Evolutionary conservation across 2,797 vertebrate species (phyloP), one percentile per base, ranked within the genome.

Genomic region (Lepilemur ruficaudatus): DNA sequence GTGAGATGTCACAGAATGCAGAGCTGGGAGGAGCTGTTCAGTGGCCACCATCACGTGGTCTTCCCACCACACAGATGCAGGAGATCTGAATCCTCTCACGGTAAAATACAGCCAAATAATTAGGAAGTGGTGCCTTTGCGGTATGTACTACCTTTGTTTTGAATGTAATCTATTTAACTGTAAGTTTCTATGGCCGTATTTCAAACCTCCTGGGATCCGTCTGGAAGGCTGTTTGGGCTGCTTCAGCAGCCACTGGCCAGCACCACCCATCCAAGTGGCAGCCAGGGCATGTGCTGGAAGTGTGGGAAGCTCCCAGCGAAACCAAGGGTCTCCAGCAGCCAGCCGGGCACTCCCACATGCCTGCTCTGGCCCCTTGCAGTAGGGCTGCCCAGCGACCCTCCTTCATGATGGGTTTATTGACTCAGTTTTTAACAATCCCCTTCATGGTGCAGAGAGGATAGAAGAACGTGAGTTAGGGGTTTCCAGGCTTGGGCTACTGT

Each of bases 1-100:
- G 4, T 7, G 43, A 5, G 38, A 32, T 3, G 1, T 12, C 75
- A 0, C 25, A 1, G n/a, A 0, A 2, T 9, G 0, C 7, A 0
- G 75, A 67, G 17, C 0, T 7, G 15, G 22, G 35, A 22, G 23
- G 65, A 25, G 32, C 25, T 4, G 25, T 2, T 0, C 5, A 0
- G 7, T 1, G 15, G 28, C 4, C 18, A 13, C 48, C 25, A 5
- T n/a, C 0, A 12, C 1, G 7, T 5, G 25, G 38, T 2, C 8
- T 12, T 18, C 15, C 2, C 6, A 6, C 0, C 22, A 7, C 32
- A 7, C 5, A 10, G 28, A 1, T 22, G 7, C 12, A 0, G 18
- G 5, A 3, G 30, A 2, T 20, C 61, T 63, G 59, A 61, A 32
- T 32, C 61, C 15, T 63, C 61, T n/a, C 6, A 46, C 30, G 12